Evolutionary conservation across 1,140 invertebrate genomes (phyloP).

Genomic region (Rhyacophila brunnea): DNA sequence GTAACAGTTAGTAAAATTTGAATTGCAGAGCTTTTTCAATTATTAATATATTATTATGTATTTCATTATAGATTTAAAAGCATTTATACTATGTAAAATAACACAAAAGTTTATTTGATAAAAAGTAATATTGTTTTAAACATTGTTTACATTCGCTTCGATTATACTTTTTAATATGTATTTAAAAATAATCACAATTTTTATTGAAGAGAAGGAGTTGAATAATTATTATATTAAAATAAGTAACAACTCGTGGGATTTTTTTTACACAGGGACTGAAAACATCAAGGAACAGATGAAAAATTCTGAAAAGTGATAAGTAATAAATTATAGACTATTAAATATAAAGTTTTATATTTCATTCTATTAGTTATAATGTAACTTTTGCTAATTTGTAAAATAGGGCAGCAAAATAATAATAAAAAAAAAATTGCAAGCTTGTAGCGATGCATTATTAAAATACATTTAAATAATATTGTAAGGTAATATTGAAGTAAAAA

Average conservation of each 20-base stretch:
- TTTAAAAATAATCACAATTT: too few species aligned
- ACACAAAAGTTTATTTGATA: too few species aligned
- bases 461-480: conserved; percentile 22
- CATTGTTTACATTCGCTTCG: too few species aligned
- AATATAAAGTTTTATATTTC: conserved; percentile 37
- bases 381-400: conserved; percentile 24
- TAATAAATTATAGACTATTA: conserved; percentile 35
- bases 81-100: too few species aligned
- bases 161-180: too few species aligned
- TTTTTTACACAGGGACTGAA: conserved; percentile 29
- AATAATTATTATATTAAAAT: conserved; percentile 4
- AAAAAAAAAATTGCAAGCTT: conserved; percentile 24
- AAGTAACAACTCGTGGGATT: conserved; percentile 13
- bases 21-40: too few species aligned
- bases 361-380: conserved; percentile 34
- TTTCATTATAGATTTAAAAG: too few species aligned
- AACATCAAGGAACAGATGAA: conserved; percentile 34
- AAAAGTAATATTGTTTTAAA: too few species aligned
- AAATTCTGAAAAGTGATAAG: conserved; percentile 36
- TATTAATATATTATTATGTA: too few species aligned
- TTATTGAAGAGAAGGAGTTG: neutral
- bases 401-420: conserved; percentile 20
- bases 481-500: conserved; percentile 20
- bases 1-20: too few species aligned
- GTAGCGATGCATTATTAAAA: conserved; percentile 35